Conservation (phyloP, 1,140 invertebrate genomes). For the Nomia melanderi region DNA sequence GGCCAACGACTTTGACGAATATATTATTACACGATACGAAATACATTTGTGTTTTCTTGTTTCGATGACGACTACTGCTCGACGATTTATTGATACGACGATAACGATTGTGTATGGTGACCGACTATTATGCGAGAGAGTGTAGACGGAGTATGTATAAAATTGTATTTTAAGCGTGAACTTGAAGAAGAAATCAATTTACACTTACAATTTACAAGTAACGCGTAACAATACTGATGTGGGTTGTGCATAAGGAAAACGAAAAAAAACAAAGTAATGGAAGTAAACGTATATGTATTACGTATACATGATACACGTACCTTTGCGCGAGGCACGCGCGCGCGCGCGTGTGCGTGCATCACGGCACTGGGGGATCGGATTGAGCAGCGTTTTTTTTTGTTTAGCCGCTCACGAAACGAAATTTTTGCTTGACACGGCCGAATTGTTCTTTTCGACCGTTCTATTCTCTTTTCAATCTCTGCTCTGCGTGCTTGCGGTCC, state of each 20-base stretch:
- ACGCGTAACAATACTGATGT: constrained; percentile 65
- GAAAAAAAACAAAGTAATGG: neutral
- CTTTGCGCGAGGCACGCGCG: constrained; percentile 33
- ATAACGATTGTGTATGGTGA: constrained; percentile 45
- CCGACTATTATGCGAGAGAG: constrained; percentile 49
- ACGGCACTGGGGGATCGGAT: constrained; percentile 62
- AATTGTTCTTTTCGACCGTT: neutral
- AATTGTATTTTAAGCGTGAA: constrained; percentile 73
- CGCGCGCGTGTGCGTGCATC: constrained; percentile 28
- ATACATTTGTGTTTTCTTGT: constrained; percentile 6
- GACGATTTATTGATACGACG: constrained; percentile 41
- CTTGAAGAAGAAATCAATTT: constrained; percentile 58
- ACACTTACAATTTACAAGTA: constrained; percentile 65
- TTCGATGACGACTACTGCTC: constrained; percentile 34
- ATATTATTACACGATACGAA: constrained; percentile 18
- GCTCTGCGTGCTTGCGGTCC: neutral
- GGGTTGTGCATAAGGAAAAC: constrained; percentile 66
- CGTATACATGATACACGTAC: constrained; percentile 48
- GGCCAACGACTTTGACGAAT: constrained; percentile 9
- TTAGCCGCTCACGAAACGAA: neutral
- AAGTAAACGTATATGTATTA: too few relatives aligned
- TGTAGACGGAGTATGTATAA: constrained; percentile 68
- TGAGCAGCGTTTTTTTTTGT: constrained; percentile 10
- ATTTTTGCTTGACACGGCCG: constrained; percentile 14
- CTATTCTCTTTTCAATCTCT: neutral